These are phyloP conservation scores for Nyctereutes procyonoides DNA, from an alignment of 2,113 vertebrate genomes.

Conservation along the genomic window DNA sequence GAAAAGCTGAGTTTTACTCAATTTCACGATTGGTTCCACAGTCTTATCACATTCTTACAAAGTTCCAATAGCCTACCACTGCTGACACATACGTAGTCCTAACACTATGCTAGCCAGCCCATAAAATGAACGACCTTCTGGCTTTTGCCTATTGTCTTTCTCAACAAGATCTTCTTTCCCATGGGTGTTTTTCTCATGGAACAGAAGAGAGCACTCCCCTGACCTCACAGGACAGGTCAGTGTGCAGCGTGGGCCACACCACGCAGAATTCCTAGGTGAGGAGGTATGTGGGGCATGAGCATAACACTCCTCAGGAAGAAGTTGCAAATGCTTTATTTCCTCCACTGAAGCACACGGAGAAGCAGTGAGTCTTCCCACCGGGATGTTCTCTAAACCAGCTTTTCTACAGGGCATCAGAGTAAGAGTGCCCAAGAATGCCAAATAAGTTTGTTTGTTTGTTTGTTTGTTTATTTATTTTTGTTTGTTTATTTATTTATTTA, in stretches of 20 bases:
- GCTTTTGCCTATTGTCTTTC: not conserved
- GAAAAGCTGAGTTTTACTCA: not conserved
- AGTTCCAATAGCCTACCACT: not conserved
- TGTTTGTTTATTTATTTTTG: too few relatives aligned
- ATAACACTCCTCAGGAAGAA: too few relatives aligned
- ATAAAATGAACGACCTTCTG: not conserved
- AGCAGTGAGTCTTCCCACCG: rapidly evolving
- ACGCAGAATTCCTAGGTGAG: too few relatives aligned
- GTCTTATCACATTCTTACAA: not conserved
- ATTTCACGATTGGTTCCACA: not conserved
- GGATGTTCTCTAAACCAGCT: too few relatives aligned
- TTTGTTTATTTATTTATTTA: too few relatives aligned
- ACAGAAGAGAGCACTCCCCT: not conserved
- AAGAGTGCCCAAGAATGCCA: not conserved
- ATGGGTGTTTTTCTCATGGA: not conserved
- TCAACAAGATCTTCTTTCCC: not conserved
- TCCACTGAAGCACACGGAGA: not conserved
- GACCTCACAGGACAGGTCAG: rapidly evolving
- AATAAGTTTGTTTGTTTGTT: too few relatives aligned
- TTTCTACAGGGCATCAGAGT: not conserved
- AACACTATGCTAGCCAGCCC: not conserved
- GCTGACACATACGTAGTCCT: not conserved
- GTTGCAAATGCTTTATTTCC: rapidly evolving
- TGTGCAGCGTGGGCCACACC: rapidly evolving
- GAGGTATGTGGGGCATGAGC: rapidly evolving